Evolutionary conservation across 2,888 invertebrate species (phyloP), one percentile per base, ranked within the genome.

Genomic region (Diaperis boleti): DNA sequence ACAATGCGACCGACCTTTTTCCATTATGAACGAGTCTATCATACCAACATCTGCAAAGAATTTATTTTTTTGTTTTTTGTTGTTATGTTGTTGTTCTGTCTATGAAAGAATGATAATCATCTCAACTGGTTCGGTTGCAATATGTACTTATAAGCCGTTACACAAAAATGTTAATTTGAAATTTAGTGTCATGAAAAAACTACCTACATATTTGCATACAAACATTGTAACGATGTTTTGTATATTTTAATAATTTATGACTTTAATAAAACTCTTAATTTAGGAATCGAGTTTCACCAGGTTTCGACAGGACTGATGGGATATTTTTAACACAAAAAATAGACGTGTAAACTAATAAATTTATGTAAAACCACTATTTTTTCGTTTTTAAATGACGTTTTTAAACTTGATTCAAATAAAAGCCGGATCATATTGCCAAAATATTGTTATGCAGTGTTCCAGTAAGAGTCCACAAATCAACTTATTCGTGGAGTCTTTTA

Each of bases 81-180:
- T 47, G 17, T 7, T 47, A 33, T 31, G 7, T 42, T 29, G 20
- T 22, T 22, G 15, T 49, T 35, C 10, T 6, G 3, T n/a, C 6
- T 10, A 47, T 13, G 20, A 54, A 54, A 54, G 41, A 41, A 54
- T 54, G 54, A 29, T 54, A 54, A 54, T 54, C 20, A 54, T 41
- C 35, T 39, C 15, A 26, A 20, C 17, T 50, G 35, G 22, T 50
- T 41, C 54, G 20, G 17, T 49, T 39, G 14, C 41, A 26, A 41
- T 29, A 14, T 26, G 54, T 39, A 39, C 54, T 54, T 54, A 5
- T 15, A 54, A 41, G 39, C 54, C 39, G 54, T 54, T 54, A 39
- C 13, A 7, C 8, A 37, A 13, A 39, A 52, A 52, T 52, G 52
- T 35, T 37, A 52, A 52, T 52, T 50, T 20, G 18, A 6, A 52